Conservation (phyloP, 2,113 vertebrate species). For the Rhea americana region DNA sequence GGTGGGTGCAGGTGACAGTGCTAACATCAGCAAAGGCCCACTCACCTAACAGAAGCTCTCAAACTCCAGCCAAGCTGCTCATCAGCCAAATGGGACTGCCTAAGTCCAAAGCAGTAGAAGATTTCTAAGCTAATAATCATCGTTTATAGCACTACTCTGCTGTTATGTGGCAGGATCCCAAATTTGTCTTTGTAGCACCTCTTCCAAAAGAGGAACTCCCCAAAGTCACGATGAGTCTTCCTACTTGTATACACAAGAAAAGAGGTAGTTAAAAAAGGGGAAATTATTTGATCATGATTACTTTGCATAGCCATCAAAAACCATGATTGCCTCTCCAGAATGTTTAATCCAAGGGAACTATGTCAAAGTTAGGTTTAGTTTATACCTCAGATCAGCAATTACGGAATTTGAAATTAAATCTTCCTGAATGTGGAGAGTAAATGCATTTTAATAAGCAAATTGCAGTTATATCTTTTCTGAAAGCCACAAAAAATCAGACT, state of each 20-base stretch:
- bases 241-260: neutral
- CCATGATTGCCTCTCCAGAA: neutral
- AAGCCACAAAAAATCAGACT: neutral
- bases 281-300: neutral
- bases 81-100: rapidly evolving
- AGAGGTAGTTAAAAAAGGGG: neutral
- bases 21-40: neutral
- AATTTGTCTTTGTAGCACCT: neutral
- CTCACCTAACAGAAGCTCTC: rapidly evolving
- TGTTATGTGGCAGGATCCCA: neutral
- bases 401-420: neutral
- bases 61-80: neutral
- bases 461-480: neutral
- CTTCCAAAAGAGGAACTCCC: neutral
- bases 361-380: neutral
- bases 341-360: neutral
- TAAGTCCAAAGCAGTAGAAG: neutral
- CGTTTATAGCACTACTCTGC: neutral
- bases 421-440: neutral
- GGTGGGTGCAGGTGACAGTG: neutral
- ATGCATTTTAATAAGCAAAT: neutral
- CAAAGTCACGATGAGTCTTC: neutral
- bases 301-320: neutral
- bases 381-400: neutral
- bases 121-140: neutral